Evolutionary conservation across 2,113 vertebrate species (phyloP).

Genomic region (Leptosomus discolor): DNA sequence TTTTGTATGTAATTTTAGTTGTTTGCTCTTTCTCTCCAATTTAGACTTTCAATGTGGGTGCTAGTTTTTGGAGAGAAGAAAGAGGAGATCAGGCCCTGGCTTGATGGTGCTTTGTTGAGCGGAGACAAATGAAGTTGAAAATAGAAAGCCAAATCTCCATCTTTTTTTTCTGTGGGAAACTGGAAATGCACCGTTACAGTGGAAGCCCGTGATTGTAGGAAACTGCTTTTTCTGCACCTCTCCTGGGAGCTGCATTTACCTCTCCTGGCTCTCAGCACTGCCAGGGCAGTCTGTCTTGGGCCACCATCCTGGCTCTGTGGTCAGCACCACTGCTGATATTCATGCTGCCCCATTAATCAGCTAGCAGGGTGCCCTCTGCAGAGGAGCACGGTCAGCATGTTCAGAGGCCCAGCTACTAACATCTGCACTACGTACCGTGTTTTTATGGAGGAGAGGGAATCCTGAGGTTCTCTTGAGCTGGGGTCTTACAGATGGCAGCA

Average conservation of each 20-base stretch:
- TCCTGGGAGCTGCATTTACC: background rate
- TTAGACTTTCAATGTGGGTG: background rate
- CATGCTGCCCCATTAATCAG: constrained; percentile 1
- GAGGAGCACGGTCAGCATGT: background rate
- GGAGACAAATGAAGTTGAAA: background rate
- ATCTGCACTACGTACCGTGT: background rate
- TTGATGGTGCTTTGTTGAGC: background rate
- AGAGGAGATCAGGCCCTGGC: background rate
- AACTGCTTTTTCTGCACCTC: background rate
- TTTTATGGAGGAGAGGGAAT: background rate
- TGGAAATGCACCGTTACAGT: background rate
- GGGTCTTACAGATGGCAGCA: constrained; percentile 20
- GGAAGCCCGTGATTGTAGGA: background rate
- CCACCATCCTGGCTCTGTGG: background rate
- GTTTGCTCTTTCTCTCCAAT: background rate
- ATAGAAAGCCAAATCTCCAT: background rate
- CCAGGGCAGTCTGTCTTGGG: background rate
- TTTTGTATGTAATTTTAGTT: background rate
- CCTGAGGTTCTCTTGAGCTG: background rate
- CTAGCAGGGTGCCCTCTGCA: background rate
- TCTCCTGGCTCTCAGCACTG: background rate
- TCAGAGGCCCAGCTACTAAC: background rate
- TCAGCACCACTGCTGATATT: background rate
- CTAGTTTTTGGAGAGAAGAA: background rate
- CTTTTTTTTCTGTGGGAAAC: background rate